These are phyloP conservation scores for Odobenus rosmarus DNA, from an alignment of 2,113 vertebrate species.

Conservation along the genomic window DNA sequence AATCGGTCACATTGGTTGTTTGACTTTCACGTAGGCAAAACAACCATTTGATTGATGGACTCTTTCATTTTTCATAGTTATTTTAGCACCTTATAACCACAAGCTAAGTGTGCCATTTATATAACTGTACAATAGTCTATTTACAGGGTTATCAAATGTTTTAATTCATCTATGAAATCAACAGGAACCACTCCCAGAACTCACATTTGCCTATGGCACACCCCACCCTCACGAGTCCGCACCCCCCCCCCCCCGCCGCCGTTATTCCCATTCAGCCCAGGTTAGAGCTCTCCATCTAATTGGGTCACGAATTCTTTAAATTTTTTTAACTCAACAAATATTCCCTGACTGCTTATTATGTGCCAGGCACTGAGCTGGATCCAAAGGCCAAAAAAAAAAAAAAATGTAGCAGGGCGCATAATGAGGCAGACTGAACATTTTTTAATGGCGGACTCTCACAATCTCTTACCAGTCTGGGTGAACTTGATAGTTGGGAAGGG, in stretches of 20 bases:
- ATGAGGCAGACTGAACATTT: not conserved
- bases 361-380: not conserved
- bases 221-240: not conserved
- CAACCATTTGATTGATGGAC: constrained; percentile 50
- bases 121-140: constrained; percentile 60
- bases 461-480: not conserved
- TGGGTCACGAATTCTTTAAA: not conserved
- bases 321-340: constrained; percentile 8
- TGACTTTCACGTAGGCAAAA: constrained; percentile 73
- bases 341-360: constrained; percentile 22
- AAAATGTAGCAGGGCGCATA: not conserved
- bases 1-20: not conserved
- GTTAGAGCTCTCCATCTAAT: constrained; percentile 33
- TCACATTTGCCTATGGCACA: not conserved
- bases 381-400: not conserved
- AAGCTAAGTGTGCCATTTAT: constrained; percentile 64
- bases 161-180: constrained; percentile 68
- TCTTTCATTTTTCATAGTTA: constrained; percentile 65
- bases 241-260: not conserved
- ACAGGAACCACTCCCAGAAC: constrained; percentile 43
- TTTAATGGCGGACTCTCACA: not conserved
- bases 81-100: constrained; percentile 64
- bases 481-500: not conserved
- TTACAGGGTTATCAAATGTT: constrained; percentile 69
- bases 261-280: not conserved